Conservation (phyloP, 2,888 invertebrate species). For the Imbricaverruca yamaguchii region DNA sequence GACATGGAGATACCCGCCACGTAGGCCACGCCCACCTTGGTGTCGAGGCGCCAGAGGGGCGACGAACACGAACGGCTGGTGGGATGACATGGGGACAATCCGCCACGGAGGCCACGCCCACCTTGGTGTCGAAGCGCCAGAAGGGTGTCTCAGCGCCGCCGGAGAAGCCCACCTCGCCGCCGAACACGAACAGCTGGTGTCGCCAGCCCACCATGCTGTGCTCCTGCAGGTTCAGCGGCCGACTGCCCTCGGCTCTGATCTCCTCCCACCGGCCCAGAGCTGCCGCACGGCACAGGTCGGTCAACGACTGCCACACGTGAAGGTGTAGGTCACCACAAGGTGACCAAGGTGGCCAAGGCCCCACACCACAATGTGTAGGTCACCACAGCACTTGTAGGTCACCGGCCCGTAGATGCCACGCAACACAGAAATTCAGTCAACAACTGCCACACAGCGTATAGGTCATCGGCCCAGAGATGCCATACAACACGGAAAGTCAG, state of each 20-base stretch:
- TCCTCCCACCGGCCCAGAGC: slow-evolving; percentile 68
- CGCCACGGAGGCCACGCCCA: slow-evolving; percentile 37
- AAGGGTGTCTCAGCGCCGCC: slow-evolving; percentile 69
- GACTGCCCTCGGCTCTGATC: slow-evolving; percentile 52
- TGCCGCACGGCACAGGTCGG: slow-evolving; percentile 40
- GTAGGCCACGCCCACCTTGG: slow-evolving; percentile 49
- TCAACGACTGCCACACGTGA: no score
- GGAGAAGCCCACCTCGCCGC: slow-evolving; percentile 74
- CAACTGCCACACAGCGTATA: no score
- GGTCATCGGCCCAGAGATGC: no score
- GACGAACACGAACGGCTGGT: slow-evolving; percentile 72
- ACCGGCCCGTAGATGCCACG: no score
- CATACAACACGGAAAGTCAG: no score
- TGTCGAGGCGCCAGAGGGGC: slow-evolving; percentile 79
- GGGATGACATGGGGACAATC: no score
- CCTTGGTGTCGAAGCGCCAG: slow-evolving; percentile 73
- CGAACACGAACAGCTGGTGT: slow-evolving; percentile 71
- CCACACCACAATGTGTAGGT: no score
- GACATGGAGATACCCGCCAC: no score
- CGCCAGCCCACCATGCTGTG: slow-evolving; percentile 73
- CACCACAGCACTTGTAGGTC: no score
- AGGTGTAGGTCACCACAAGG: no score
- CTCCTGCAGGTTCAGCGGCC: slow-evolving; percentile 73
- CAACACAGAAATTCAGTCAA: no score
- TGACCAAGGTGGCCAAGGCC: no score